A percentile compares a stretch with the other conserved stretches of the same genome.
Evolutionary conservation across 2,888 invertebrate species (phyloP).

Genomic region (Lathronympha strigana): DNA sequence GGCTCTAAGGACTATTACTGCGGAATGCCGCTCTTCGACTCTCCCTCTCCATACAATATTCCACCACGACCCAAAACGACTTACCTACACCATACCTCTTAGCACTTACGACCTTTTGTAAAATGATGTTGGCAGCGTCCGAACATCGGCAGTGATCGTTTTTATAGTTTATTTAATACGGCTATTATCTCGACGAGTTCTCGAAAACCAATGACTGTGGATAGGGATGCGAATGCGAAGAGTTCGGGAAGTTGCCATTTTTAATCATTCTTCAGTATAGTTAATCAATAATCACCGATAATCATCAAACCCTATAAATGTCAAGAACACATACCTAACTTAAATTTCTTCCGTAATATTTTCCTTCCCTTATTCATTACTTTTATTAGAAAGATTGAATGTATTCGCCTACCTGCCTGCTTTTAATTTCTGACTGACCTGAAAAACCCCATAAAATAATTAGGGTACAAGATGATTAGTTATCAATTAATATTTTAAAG

Average conservation of each 20-base stretch:
- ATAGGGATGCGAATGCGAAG: constrained; percentile 21
- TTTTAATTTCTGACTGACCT: too few relatives aligned
- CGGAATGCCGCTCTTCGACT: constrained; percentile 77
- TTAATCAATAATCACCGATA: not conserved
- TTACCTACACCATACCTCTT: not conserved
- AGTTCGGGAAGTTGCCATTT: not conserved
- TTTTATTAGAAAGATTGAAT: too few relatives aligned
- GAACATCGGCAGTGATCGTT: constrained; percentile 56
- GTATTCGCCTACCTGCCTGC: too few relatives aligned
- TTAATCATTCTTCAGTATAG: not conserved
- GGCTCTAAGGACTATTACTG: constrained; percentile 73
- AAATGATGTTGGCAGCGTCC: constrained; percentile 18
- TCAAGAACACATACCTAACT: too few relatives aligned
- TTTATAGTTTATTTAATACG: constrained; percentile 66
- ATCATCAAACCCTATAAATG: not conserved
- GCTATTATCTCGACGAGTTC: constrained; percentile 52
- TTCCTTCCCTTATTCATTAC: too few relatives aligned
- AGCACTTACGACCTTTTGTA: not conserved
- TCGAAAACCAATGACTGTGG: constrained; percentile 42
- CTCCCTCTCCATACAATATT: constrained; percentile 64
- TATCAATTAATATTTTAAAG: too few relatives aligned
- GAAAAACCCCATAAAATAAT: too few relatives aligned
- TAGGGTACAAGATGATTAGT: too few relatives aligned
- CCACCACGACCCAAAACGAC: not conserved
- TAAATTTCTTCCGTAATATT: too few relatives aligned